Conservation (phyloP, 2,113 vertebrate species). For the Cyphomyrus plagiostoma region DNA sequence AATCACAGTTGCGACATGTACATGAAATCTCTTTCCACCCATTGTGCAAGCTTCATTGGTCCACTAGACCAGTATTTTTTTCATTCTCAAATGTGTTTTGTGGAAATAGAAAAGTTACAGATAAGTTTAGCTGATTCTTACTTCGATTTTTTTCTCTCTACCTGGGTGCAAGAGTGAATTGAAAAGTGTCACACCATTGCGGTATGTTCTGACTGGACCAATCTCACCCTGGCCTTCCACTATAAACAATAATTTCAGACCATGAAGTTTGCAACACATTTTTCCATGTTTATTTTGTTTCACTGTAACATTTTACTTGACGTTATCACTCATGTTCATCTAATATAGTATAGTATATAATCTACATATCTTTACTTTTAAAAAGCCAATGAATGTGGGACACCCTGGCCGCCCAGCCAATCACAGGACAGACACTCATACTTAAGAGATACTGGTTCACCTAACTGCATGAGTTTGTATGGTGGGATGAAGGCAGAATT, state of each 20-base stretch:
- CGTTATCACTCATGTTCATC: neutral
- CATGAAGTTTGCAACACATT: neutral
- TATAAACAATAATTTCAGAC: neutral
- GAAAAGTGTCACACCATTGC: neutral
- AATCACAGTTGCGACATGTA: neutral
- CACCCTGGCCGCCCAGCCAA: neutral
- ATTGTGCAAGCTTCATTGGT: neutral
- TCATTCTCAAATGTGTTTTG: neutral
- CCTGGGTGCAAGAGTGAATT: neutral
- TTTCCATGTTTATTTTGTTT: neutral
- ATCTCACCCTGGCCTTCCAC: neutral
- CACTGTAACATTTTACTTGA: no score
- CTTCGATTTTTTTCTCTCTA: neutral
- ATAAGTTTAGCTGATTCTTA: neutral
- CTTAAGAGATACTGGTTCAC: neutral
- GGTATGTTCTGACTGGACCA: neutral
- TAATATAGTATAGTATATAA: no score
- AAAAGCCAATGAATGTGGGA: neutral
- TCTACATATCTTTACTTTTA: neutral
- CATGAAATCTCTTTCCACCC: neutral
- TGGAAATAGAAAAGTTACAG: neutral
- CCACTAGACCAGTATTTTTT: neutral
- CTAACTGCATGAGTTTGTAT: neutral
- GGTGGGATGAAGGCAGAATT: neutral
- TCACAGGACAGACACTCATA: neutral